These are phyloP conservation scores for Etheostoma perlongum DNA, from an alignment of 2,797 vertebrate genomes.

Conservation along the genomic window DNA sequence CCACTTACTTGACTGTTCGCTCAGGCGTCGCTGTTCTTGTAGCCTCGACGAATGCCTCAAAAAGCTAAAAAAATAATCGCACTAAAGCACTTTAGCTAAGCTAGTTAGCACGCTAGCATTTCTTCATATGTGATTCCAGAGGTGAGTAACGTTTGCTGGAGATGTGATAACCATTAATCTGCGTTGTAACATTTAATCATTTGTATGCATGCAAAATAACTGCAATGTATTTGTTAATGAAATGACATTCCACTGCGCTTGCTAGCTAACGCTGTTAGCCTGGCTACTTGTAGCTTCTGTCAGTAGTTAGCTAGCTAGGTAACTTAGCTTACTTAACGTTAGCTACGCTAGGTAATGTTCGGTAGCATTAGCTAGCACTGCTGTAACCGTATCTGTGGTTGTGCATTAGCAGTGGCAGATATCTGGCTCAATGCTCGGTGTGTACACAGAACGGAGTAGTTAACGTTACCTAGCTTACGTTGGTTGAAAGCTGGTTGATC, in stretches of 20 bases:
- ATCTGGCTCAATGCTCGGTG: constrained; percentile 21
- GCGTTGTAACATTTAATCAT: rapidly evolving
- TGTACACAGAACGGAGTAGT: not conserved
- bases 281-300: constrained; percentile 59
- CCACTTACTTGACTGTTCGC: constrained; percentile 73
- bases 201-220: constrained; percentile 1
- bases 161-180: rapidly evolving
- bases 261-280: constrained; percentile 40
- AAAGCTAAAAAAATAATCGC: constrained; percentile 91
- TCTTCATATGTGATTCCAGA: constrained; percentile 89
- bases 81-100: constrained; percentile 99
- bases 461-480: not conserved
- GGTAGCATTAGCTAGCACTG: constrained; percentile 60
- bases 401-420: constrained; percentile 24
- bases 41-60: constrained; percentile 97
- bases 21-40: constrained; percentile 87
- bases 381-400: constrained; percentile 30
- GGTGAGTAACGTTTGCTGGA: constrained; percentile 87
- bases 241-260: not conserved
- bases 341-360: constrained; percentile 37
- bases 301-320: constrained; percentile 17
- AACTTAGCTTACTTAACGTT: constrained; percentile 46
- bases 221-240: not conserved
- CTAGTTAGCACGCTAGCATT: constrained; percentile 81
- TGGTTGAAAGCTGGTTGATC: not conserved